phyloP scores from a whole-genome alignment of 2,113 vertebrate species.

The Osmerus mordax region DNA sequence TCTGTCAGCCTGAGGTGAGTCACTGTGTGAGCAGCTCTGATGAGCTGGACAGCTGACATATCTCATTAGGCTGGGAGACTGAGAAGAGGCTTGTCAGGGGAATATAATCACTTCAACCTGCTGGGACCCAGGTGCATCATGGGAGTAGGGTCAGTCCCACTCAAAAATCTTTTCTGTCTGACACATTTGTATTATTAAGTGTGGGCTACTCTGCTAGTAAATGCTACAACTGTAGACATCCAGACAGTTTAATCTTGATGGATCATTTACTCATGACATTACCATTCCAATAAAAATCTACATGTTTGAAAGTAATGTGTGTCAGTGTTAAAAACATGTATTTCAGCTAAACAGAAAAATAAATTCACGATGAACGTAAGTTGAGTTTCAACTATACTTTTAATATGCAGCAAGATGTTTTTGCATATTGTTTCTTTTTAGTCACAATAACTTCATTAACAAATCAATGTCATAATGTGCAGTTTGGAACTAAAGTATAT shows the following conservation, averaged over 20 bases:
- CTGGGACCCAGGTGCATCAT: not conserved
- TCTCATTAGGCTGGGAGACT: conserved; percentile 42
- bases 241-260: too few species aligned
- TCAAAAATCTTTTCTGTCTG: not conserved
- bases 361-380: conserved; percentile 12
- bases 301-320: too few species aligned
- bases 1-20: conserved; percentile 19
- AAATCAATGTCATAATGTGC: conserved; percentile 28
- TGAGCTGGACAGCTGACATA: conserved; percentile 34
- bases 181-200: not conserved
- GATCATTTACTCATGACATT: too few species aligned
- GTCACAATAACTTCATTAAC: conserved; percentile 37
- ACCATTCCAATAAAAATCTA: too few species aligned
- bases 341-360: not conserved
- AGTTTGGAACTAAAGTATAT: conserved; percentile 21
- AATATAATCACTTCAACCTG: conserved; percentile 30
- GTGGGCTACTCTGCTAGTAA: not conserved
- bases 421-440: conserved; percentile 50
- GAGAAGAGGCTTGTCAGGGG: conserved; percentile 31
- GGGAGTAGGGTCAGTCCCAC: not conserved
- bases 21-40: conserved; percentile 27
- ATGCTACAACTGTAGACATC: too few species aligned
- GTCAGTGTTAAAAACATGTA: too few species aligned
- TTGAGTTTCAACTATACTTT: conserved; percentile 46
- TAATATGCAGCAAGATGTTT: conserved; percentile 63